These are phyloP conservation scores for Bungarus multicinctus DNA, from an alignment of 2,113 vertebrate species.

Conservation along the genomic window DNA sequence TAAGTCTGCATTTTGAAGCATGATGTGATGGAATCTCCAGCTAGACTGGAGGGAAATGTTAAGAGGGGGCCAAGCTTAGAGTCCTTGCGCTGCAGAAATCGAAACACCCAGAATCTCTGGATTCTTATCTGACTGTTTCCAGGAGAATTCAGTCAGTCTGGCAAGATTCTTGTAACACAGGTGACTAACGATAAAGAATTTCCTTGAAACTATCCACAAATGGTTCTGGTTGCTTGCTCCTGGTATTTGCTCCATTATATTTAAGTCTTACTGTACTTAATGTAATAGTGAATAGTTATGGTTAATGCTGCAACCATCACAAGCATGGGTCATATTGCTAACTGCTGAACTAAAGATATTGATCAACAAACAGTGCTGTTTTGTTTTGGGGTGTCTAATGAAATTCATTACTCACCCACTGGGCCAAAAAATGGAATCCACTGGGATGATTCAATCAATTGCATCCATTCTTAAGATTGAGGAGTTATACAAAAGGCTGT, in stretches of 20 bases:
- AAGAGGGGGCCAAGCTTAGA: too few species aligned
- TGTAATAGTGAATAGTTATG: too few species aligned
- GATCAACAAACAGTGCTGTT: not conserved
- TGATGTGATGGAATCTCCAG: not conserved
- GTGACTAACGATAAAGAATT: not conserved
- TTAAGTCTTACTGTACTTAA: not conserved
- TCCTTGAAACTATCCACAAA: not conserved
- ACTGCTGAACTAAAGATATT: not conserved
- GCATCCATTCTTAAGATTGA: not conserved
- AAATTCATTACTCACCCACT: not conserved
- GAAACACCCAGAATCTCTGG: too few species aligned
- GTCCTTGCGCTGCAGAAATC: too few species aligned
- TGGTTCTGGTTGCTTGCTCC: not conserved
- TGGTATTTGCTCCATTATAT: not conserved
- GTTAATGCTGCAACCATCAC: not conserved
- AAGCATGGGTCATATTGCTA: not conserved
- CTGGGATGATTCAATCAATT: not conserved
- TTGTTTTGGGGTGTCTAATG: not conserved
- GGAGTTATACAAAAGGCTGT: not conserved
- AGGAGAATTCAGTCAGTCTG: not conserved
- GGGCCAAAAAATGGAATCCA: not conserved
- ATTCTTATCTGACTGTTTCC: too few species aligned
- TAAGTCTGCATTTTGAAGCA: not conserved
- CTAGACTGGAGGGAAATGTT: too few species aligned
- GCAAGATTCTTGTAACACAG: not conserved